Evolutionary conservation across 1,140 invertebrate species (phyloP).

Genomic region (Hycleus phaleratus): DNA sequence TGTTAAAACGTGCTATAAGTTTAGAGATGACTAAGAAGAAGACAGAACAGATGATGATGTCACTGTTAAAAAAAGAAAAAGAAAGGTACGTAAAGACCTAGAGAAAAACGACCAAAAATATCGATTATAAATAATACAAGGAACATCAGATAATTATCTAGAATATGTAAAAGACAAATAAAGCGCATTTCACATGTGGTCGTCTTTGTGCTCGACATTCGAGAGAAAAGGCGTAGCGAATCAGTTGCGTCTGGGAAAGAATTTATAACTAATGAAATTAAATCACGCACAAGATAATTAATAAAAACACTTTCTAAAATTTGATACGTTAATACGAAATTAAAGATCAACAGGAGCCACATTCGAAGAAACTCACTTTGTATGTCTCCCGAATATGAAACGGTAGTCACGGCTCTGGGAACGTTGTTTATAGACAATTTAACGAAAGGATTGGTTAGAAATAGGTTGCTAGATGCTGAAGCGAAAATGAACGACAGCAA

Average conservation of each 20-base stretch:
- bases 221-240: slow-evolving; percentile 8
- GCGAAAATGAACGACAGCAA: not conserved
- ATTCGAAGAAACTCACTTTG: no score
- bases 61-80: no score
- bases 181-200: slow-evolving; percentile 8
- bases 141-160: slow-evolving; percentile 2
- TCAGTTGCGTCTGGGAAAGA: not conserved
- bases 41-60: no score
- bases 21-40: no score
- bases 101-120: not conserved
- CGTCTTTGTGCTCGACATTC: not conserved
- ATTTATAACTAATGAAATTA: slow-evolving; percentile 1
- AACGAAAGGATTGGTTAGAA: not conserved
- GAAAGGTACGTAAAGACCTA: no score
- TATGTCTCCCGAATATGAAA: slow-evolving; percentile 27
- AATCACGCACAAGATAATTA: not conserved
- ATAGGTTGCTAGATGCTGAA: not conserved
- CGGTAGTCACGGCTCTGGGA: slow-evolving; percentile 8
- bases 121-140: slow-evolving; percentile 4
- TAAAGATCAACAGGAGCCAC: no score
- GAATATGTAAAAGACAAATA: slow-evolving; percentile 10
- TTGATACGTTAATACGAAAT: no score
- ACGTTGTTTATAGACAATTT: no score
- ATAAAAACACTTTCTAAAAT: no score
- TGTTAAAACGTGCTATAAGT: no score